Conservation (phyloP, 2,888 invertebrate species). For the Amiota communis region DNA sequence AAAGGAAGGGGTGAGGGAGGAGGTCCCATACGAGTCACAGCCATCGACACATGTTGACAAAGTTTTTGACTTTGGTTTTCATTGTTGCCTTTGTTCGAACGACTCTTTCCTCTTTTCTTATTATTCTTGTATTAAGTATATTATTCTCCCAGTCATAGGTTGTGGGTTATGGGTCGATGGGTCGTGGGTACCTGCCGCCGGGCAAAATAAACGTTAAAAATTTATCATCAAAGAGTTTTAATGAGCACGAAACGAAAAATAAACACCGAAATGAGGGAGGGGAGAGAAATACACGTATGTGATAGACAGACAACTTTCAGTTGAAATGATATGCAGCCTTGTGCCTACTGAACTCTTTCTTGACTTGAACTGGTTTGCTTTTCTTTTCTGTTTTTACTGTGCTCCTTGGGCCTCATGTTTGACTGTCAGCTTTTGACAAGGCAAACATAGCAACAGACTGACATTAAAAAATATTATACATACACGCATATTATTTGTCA, state of each 20-base stretch:
- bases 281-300: too few relatives aligned
- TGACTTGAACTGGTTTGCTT: background rate
- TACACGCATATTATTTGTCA: constrained; percentile 31
- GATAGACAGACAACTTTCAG: constrained; percentile 8
- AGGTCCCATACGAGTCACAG: too few relatives aligned
- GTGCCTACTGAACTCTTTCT: constrained; percentile 14
- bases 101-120: background rate
- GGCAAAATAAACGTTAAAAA: constrained; percentile 27
- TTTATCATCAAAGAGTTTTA: constrained; percentile 31
- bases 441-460: constrained; percentile 9
- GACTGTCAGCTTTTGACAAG: constrained; percentile 8
- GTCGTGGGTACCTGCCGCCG: background rate
- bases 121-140: too few relatives aligned
- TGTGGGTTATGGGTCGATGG: too few relatives aligned
- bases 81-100: background rate
- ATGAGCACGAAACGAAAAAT: constrained; percentile 13
- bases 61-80: background rate
- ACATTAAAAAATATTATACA: background rate
- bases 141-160: too few relatives aligned
- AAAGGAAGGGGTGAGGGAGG: too few relatives aligned
- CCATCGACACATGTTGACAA: constrained; percentile 6
- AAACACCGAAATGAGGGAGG: background rate
- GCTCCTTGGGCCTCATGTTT: constrained; percentile 6
- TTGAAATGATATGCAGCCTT: background rate
- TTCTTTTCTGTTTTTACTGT: background rate